Conservation (phyloP, 1,140 invertebrate species). For the Megathymus violae region DNA sequence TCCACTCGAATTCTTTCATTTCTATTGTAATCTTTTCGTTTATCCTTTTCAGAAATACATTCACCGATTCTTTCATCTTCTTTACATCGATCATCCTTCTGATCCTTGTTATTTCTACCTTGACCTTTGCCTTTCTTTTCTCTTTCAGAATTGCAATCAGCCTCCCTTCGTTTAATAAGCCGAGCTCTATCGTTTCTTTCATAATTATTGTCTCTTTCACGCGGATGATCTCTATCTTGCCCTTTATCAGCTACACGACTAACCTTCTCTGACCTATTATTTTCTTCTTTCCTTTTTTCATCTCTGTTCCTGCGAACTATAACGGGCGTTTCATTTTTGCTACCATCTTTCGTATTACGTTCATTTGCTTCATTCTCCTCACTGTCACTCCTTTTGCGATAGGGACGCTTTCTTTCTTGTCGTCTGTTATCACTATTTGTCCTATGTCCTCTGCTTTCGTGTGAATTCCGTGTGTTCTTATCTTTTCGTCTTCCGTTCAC, state of each 20-base stretch:
- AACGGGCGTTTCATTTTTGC: slow-evolving; percentile 13
- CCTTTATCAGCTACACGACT: neutral
- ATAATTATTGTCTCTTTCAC: neutral
- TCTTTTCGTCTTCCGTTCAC: slow-evolving; percentile 23
- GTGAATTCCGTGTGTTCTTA: slow-evolving; percentile 27
- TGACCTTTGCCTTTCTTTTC: slow-evolving; percentile 1
- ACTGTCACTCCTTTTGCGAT: neutral
- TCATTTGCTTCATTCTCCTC: slow-evolving; percentile 15
- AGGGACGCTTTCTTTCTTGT: slow-evolving; percentile 5
- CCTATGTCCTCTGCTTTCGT: slow-evolving; percentile 25
- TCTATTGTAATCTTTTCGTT: neutral
- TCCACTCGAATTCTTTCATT: slow-evolving; percentile 5
- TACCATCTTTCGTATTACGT: slow-evolving; percentile 18
- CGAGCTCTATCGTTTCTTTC: neutral
- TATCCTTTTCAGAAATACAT: slow-evolving; percentile 1
- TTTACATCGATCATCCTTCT: slow-evolving; percentile 5
- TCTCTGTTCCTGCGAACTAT: slow-evolving; percentile 25
- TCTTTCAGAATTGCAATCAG: slow-evolving; percentile 2
- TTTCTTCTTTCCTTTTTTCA: slow-evolving; percentile 9
- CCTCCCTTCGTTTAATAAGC: neutral
- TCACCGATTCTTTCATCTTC: neutral
- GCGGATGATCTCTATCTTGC: slow-evolving; percentile 3
- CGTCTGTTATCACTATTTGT: slow-evolving; percentile 13
- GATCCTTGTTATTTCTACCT: neutral
- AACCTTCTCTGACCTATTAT: neutral